Evolutionary conservation across 1,140 invertebrate genomes (phyloP).

Genomic region (Apolygus lucorum): DNA sequence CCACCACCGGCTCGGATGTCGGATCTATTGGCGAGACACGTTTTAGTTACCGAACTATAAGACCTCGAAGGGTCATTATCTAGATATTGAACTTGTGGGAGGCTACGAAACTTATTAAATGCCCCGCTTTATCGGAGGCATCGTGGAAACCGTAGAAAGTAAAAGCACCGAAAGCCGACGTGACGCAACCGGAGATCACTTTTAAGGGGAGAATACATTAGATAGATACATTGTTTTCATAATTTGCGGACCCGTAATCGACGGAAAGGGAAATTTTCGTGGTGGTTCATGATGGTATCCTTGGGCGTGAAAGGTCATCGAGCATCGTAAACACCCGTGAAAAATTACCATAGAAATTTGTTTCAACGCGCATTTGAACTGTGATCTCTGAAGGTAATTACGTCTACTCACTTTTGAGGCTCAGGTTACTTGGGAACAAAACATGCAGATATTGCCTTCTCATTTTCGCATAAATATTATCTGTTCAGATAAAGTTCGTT

Average conservation of each 20-base stretch:
- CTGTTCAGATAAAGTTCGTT: no score
- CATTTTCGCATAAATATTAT: no score
- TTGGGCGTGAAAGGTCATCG: not conserved
- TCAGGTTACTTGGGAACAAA: no score
- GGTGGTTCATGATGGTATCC: not conserved
- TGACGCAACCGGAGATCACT: not conserved
- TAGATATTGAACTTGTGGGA: not conserved
- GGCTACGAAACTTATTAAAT: not conserved
- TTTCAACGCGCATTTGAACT: no score
- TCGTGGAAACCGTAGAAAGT: not conserved
- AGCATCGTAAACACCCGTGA: no score
- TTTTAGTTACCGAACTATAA: not conserved
- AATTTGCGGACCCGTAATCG: not conserved
- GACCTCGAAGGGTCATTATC: not conserved
- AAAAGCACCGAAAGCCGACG: not conserved
- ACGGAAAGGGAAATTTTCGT: not conserved
- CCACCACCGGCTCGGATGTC: no score
- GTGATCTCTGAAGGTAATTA: no score
- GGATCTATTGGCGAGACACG: not conserved
- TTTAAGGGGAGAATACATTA: not conserved
- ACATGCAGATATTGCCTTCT: no score
- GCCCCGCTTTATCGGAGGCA: not conserved
- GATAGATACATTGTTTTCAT: not conserved
- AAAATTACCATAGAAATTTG: no score
- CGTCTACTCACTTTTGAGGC: no score